Base-by-base conservation (phyloP, 2,797 vertebrate species). In the Syngnathus acus region DNA sequence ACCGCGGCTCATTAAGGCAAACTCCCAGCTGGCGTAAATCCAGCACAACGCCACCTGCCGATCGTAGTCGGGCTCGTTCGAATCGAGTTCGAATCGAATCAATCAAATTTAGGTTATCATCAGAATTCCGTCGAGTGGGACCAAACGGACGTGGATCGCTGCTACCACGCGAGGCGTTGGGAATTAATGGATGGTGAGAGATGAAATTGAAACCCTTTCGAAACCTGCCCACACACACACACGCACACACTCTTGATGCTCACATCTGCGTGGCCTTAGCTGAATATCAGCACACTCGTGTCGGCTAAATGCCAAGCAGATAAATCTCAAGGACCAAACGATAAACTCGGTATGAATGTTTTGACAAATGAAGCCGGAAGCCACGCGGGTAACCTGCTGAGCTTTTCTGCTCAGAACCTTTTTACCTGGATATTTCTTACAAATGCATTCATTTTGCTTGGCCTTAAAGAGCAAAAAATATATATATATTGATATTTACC, bases 291-390 rank as follows among this genome's bases (percentile, higher is more conserved):
- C 59, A 13, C 59, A 61, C 9, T 42, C 9, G 39, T 67, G 71
- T 78, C 75, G 73, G 76, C 74, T 72, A 84, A 88, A 87, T 83
- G 81, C 72, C 82, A 85, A 68, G 59, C 55, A 72, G 78, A 88
- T 84, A 80, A 84, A 85, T 87, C 66, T 80, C 70, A 74, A 80
- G 72, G 75, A 80, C 72, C 53, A 71, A 65, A 70, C 75, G 78
- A 78, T 83, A 76, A 88, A 79, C 69, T 73, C 69, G 77, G 75
- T 77, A 78, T 86, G 83, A 82, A 86, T 75, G 82, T 84, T 81
- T 77, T 74, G 76, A 81, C 83, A 85, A 84, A 84, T 78, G 3
- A 66, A 80, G 77, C 79, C 77, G 76, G 73, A 81, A 80, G 78
- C 75, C 79, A 73, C 71, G 68, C 65, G 78, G 77, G 80, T 74